Evolutionary conservation across 2,888 invertebrate species (phyloP).

Genomic region (Athrips mouffetella): DNA sequence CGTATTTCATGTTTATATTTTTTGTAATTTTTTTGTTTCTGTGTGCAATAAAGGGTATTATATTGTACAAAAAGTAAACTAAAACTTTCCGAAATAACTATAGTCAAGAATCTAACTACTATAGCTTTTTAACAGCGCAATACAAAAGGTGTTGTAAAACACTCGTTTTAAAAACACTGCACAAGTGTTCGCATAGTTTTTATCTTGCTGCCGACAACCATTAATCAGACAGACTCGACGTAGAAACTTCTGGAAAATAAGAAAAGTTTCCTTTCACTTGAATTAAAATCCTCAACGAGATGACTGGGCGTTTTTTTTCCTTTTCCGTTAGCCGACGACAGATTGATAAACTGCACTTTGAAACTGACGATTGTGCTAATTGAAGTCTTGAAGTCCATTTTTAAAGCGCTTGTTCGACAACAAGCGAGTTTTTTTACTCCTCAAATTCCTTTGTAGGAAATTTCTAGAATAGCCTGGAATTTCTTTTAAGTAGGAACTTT

Average conservation of each 20-base stretch:
- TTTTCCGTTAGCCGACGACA: constrained; percentile 25
- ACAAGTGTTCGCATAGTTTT: constrained; percentile 29
- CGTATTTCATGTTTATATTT: no score
- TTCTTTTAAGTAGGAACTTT: constrained; percentile 1
- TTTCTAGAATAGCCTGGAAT: not conserved
- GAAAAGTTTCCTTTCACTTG: constrained; percentile 58
- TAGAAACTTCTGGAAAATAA: constrained; percentile 48
- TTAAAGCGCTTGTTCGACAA: constrained; percentile 13
- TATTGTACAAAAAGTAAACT: no score
- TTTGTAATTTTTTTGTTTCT: no score
- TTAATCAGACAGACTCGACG: constrained; percentile 44
- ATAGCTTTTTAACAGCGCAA: constrained; percentile 29
- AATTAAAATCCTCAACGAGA: constrained; percentile 55
- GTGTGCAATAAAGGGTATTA: no score
- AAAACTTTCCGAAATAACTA: not conserved
- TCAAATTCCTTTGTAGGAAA: not conserved
- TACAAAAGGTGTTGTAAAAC: constrained; percentile 30
- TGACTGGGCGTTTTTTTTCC: constrained; percentile 39
- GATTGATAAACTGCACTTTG: constrained; percentile 46
- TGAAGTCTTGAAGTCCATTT: constrained; percentile 21
- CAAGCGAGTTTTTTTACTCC: constrained; percentile 1
- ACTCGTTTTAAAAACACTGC: constrained; percentile 28
- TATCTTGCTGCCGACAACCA: constrained; percentile 32
- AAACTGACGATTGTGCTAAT: constrained; percentile 34
- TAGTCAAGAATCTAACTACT: no score